A percentile compares a stretch with the other conserved stretches of the same genome.
These are phyloP conservation scores for Tachysurus fulvidraco DNA, from an alignment of 2,113 vertebrate genomes.

Conservation along the genomic window DNA sequence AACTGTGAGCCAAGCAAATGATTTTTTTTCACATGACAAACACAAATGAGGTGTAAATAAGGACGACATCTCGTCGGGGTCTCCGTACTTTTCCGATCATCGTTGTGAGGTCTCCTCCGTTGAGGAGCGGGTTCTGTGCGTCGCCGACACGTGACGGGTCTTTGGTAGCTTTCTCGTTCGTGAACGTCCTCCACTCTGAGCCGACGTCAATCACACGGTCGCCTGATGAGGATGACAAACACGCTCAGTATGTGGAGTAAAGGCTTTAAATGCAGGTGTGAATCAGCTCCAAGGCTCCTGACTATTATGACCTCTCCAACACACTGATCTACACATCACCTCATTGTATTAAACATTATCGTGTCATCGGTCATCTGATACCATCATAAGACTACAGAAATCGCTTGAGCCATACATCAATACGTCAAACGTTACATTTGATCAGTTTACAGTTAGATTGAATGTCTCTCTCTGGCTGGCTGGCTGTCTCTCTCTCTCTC, in stretches of 20 bases:
- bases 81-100: conserved; percentile 88
- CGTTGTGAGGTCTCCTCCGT: conserved; percentile 93
- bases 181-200: conserved; percentile 98
- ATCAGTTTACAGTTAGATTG: too few relatives aligned
- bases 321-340: background rate
- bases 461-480: too few relatives aligned
- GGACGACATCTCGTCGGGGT: background rate
- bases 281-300: background rate
- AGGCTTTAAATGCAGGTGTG: background rate
- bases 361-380: background rate
- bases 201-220: conserved; percentile 97
- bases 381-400: too few relatives aligned
- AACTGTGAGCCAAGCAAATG: background rate
- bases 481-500: too few relatives aligned
- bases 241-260: background rate
- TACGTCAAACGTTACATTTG: too few relatives aligned
- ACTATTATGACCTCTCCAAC: too few relatives aligned
- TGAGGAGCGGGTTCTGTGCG: conserved; percentile 93
- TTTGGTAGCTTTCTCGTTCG: conserved; percentile 98
- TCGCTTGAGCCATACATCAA: too few relatives aligned
- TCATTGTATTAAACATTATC: background rate
- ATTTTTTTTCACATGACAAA: background rate
- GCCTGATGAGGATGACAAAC: conserved; percentile 69
- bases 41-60: background rate
- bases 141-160: conserved; percentile 98